Percentiles rank a stretch among this genome's conserved stretches.
Conservation (phyloP, 2,797 vertebrate species). For the Spinus pinus region DNA sequence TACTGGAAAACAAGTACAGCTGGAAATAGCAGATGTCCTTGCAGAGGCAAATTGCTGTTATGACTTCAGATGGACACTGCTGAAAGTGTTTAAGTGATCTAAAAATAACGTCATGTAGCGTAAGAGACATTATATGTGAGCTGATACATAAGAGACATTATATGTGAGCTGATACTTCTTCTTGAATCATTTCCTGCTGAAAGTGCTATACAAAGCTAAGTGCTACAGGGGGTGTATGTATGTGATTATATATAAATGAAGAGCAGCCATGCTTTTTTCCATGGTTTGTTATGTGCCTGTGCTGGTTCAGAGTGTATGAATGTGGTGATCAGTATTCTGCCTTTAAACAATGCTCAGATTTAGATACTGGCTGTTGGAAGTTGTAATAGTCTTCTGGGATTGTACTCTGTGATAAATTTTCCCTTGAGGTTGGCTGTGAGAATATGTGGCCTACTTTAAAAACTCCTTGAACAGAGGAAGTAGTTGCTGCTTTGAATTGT, state of each 20-base stretch:
- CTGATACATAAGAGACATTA: not conserved
- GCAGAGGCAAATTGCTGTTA: not conserved
- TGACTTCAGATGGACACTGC: not conserved
- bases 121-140: not conserved
- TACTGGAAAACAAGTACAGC: not conserved
- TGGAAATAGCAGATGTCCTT: not conserved
- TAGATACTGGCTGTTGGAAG: not conserved
- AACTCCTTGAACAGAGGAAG: not conserved
- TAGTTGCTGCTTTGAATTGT: not conserved
- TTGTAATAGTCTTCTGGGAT: not conserved
- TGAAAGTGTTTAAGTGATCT: not conserved
- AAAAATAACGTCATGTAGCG: not conserved
- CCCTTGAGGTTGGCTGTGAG: not conserved
- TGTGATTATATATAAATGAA: not conserved
- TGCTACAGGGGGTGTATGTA: not conserved
- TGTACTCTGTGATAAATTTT: not conserved
- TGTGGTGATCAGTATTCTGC: not conserved
- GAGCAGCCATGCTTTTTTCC: not conserved
- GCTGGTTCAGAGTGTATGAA: not conserved
- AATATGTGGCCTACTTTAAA: not conserved
- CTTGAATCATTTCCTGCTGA: constrained; percentile 48
- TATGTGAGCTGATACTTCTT: not conserved
- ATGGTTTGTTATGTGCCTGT: not conserved
- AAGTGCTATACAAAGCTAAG: not conserved
- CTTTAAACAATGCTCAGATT: not conserved